These are phyloP conservation scores for Girardinus metallicus DNA, from an alignment of 2,797 vertebrate genomes.

Conservation along the genomic window DNA sequence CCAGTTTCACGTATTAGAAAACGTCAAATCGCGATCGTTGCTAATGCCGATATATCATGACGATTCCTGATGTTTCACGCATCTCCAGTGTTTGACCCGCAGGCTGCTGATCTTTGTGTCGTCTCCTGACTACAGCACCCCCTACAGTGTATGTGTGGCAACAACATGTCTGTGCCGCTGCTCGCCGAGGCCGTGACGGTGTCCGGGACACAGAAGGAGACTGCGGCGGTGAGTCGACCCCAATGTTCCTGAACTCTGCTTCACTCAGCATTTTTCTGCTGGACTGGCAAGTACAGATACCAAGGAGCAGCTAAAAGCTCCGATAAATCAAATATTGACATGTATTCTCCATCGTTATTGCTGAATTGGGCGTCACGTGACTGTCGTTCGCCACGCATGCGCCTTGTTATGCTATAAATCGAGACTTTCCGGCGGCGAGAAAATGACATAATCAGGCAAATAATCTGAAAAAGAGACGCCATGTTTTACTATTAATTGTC, in stretches of 20 bases:
- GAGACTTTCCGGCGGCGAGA: no score
- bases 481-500: no score
- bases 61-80: neutral
- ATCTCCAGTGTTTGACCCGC: neutral
- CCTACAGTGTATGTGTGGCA: constrained; percentile 98
- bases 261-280: neutral
- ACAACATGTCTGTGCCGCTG: constrained; percentile 99
- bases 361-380: no score
- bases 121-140: constrained; percentile 70
- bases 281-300: neutral
- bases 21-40: neutral
- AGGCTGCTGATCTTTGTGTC: neutral
- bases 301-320: no score
- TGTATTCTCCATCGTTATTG: no score
- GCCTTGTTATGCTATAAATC: no score
- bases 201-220: constrained; percentile 95
- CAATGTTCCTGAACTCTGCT: neutral
- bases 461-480: no score
- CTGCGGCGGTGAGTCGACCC: constrained; percentile 89
- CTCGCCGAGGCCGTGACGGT: constrained; percentile 95
- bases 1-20: neutral
- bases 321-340: no score
- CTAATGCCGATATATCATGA: neutral
- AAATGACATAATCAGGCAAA: no score
- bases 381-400: no score